Base-by-base conservation (phyloP, 2,888 invertebrate species). In the Eupithecia vulgata region DNA sequence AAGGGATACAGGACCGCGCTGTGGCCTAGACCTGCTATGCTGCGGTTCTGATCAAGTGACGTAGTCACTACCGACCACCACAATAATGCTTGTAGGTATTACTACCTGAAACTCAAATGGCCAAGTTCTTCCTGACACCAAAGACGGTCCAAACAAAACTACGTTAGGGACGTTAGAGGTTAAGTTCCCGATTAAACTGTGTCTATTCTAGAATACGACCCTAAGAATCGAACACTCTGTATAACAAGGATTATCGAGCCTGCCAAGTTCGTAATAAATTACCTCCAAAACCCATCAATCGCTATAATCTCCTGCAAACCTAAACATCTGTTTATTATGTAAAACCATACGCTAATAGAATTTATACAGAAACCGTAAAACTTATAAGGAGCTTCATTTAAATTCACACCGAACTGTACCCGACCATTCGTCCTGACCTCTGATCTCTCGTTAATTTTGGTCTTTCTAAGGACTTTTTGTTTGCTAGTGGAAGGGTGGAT, bases 381-480 rank as follows among this genome's bases (percentile, higher is more conserved):
- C 88, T 93, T 90, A 90, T 91, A 92, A 92, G 91, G 89, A 89
- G 85, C 84, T 85, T 88, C 91, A 87, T 92, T 93, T 91, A 91
- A 90, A 91, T 92, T 90, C 89, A 83, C 85, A 83, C 85, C 85
- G 86, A 86, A 85, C 86, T 84, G 85, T 83, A 81, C 83, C 78
- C 82, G 62, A 84, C 90, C 88, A 89, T 82, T 62, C 37, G 52
- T 52, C 71, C 74, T 81, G 88, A 84, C 71, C 84, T 75, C 77
- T 80, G 76, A 76, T 74, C 73, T 70, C 74, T 74, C 75, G 80
- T 75, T 76, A 78, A 75, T 80, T n/a, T 79, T 71, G 75, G 75
- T 78, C 74, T 57, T 74, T 68, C 72, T 7, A 4, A 35, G 42
- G 69, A 67, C 52, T 25, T 68, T 71, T 75, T 72, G 70, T 75